Base-by-base conservation (phyloP, 1,140 invertebrate genomes). In the Meteorus sp. region DNA sequence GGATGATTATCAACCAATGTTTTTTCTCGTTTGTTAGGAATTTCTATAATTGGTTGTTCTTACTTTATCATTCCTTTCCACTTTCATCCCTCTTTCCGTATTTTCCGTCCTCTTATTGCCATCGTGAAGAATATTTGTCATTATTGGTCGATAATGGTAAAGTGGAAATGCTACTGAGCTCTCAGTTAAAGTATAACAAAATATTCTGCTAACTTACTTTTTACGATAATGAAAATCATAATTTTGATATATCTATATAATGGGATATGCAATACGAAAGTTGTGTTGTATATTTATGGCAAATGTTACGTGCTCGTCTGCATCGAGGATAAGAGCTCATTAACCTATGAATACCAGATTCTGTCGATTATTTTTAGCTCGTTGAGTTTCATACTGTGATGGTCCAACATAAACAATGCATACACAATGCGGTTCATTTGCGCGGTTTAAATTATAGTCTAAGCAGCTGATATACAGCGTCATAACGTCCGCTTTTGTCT, bases 401-500 rank as follows among this genome's bases (percentile, higher is more conserved):
- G 6, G 8, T 11, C 20, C 17, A 29, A 35, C 48, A 59, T 59
- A 59, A 59, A 59, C 57, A 59, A 59, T 59, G 48, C 50, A 31
- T n/a, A n/a, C 47, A 60, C 50, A 60, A 54, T 60, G 51, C 50
- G 25, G 41, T 60, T 60, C 51, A 54, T 54, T 60, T 54, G 31
- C 23, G 41, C 35, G 31, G 37, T 19, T 47, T 54, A 47, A 54
- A 29, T 60, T 60, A 59, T 48, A 41, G 57, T 59, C 53, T 59
- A 53, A 52, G 47, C 57, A 59, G 37, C 50, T 45, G 57, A 58
- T 33, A 52, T 31, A 44, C 27, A 23, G 9, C 56, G 13, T 51
- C 56, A 59, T 52, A 59, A 52, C 45, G n/a, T n/a, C 47, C 20
- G 23, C 44, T 48, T 48, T 3, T n/a, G 43, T 22, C 11, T 45